Percentiles rank a stretch among this genome's conserved stretches.
Conservation (phyloP, 2,797 vertebrate species). For the Microctenopoma lineatum region DNA sequence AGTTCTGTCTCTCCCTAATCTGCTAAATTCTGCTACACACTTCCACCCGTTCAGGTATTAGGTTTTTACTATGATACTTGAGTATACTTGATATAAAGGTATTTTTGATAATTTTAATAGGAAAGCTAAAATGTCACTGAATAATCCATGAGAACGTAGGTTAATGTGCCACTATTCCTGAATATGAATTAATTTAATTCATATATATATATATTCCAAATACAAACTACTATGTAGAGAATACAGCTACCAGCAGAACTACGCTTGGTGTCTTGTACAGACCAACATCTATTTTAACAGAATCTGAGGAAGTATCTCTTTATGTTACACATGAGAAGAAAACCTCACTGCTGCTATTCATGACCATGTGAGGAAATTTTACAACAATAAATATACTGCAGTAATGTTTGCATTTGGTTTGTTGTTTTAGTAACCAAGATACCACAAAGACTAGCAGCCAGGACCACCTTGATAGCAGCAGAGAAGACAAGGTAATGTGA, state of each 20-base stretch:
- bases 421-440: slow-evolving; percentile 75
- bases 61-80: no score
- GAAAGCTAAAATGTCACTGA: no score
- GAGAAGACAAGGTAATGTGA: slow-evolving; percentile 81
- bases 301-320: slow-evolving; percentile 62
- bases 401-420: slow-evolving; percentile 6
- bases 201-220: no score
- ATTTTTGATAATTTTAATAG: no score
- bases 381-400: neutral
- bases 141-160: no score
- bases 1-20: no score
- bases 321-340: slow-evolving; percentile 68
- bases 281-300: slow-evolving; percentile 51
- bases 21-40: no score
- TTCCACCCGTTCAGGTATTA: no score
- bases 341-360: slow-evolving; percentile 12
- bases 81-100: no score
- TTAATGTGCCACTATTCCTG: neutral
- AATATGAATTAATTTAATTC: neutral
- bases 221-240: neutral
- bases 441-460: slow-evolving; percentile 84
- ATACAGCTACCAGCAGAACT: neutral
- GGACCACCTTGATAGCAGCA: slow-evolving; percentile 83
- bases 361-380: neutral
- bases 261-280: neutral